These are phyloP conservation scores for Silurus asotus DNA, from an alignment of 2,113 vertebrate genomes.

Conservation along the genomic window DNA sequence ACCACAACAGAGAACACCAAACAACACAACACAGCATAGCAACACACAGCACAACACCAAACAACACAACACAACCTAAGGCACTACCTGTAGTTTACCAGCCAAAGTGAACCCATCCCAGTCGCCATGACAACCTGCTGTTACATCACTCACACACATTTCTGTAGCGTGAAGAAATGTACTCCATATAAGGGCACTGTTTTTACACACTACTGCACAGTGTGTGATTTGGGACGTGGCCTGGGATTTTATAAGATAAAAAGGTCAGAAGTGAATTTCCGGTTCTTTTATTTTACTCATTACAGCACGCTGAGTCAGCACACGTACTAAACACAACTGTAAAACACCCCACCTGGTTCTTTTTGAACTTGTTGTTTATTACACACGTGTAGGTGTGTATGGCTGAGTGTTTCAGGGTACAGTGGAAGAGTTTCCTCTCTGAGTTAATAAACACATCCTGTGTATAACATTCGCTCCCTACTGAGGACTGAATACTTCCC, in stretches of 20 bases:
- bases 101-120: not conserved
- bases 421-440: not conserved
- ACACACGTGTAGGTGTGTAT: not conserved
- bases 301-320: constrained; percentile 19
- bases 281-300: not conserved
- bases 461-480: not conserved
- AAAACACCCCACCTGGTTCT: constrained; percentile 39
- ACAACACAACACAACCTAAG: not conserved
- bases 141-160: not conserved
- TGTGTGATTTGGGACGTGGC: not conserved
- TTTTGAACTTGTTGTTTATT: no score
- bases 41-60: no score
- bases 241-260: not conserved
- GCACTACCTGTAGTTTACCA: not conserved
- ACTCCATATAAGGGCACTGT: not conserved
- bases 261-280: constrained; percentile 2
- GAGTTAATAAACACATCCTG: constrained; percentile 7
- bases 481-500: not conserved
- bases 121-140: not conserved
- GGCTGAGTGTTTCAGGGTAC: not conserved
- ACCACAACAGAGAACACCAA: no score
- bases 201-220: not conserved
- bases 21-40: no score
- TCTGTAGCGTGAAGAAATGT: not conserved
- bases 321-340: constrained; percentile 47